Conservation (phyloP, 2,113 vertebrate genomes). For the Laticauda colubrina region DNA sequence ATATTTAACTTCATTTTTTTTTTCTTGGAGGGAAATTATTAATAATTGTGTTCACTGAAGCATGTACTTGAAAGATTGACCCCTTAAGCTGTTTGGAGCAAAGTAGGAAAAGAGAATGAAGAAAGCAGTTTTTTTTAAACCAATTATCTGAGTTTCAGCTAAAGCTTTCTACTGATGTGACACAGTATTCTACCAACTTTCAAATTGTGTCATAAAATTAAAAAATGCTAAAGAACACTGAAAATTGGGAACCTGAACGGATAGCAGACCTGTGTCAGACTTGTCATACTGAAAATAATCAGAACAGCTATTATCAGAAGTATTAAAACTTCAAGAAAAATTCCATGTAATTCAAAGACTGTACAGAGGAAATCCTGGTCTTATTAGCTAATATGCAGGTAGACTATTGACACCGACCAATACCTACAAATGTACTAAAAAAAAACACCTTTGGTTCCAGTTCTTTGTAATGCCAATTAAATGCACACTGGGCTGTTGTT, state of each 20-base stretch:
- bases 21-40: conserved; percentile 75
- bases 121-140: neutral
- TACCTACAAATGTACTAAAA: neutral
- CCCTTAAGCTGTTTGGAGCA: conserved; percentile 60
- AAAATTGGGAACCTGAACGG: neutral
- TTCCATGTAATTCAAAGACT: neutral
- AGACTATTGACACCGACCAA: neutral
- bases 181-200: conserved; percentile 58
- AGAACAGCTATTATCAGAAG: neutral
- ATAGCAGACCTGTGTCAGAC: neutral
- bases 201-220: conserved; percentile 32
- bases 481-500: neutral
- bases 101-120: neutral
- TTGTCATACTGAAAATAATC: neutral
- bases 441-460: neutral
- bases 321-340: neutral
- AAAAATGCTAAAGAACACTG: neutral
- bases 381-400: neutral
- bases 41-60: conserved; percentile 74
- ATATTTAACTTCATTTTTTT: conserved; percentile 79
- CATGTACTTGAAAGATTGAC: conserved; percentile 70
- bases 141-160: conserved; percentile 53
- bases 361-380: neutral
- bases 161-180: conserved; percentile 54
- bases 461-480: neutral